Evolutionary conservation across 1,140 invertebrate genomes (phyloP).

Genomic region (Aphidius gifuensis): DNA sequence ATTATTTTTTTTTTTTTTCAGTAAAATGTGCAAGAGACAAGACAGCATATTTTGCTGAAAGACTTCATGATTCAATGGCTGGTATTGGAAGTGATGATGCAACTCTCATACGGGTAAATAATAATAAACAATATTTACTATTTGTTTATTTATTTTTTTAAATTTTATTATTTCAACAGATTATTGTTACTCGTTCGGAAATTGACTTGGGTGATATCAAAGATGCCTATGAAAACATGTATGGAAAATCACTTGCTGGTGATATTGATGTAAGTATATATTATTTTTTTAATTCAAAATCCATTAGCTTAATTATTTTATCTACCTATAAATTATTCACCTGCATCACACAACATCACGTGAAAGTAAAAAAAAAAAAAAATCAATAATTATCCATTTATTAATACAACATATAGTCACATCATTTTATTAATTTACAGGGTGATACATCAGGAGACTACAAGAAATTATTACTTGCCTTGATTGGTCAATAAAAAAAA

Average conservation of each 20-base stretch:
- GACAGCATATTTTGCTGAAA: constrained; percentile 84
- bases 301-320: not conserved
- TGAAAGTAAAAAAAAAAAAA: not conserved
- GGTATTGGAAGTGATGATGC: constrained; percentile 82
- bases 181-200: constrained; percentile 80
- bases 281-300: constrained; percentile 23
- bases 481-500: constrained; percentile 65
- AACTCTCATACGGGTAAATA: constrained; percentile 74
- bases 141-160: no score
- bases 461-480: constrained; percentile 81
- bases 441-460: constrained; percentile 90
- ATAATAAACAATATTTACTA: no score
- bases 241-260: constrained; percentile 74
- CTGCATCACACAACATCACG: no score
- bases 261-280: constrained; percentile 69
- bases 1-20: constrained; percentile 34
- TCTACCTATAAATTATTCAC: no score
- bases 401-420: not conserved
- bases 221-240: constrained; percentile 72
- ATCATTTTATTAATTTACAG: constrained; percentile 57
- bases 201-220: constrained; percentile 86
- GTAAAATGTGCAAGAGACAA: constrained; percentile 81
- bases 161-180: no score
- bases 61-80: constrained; percentile 83
- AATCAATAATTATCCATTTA: not conserved